Evolutionary conservation across 2,797 vertebrate genomes (phyloP).

Genomic region (Arnoldichthys spilopterus): DNA sequence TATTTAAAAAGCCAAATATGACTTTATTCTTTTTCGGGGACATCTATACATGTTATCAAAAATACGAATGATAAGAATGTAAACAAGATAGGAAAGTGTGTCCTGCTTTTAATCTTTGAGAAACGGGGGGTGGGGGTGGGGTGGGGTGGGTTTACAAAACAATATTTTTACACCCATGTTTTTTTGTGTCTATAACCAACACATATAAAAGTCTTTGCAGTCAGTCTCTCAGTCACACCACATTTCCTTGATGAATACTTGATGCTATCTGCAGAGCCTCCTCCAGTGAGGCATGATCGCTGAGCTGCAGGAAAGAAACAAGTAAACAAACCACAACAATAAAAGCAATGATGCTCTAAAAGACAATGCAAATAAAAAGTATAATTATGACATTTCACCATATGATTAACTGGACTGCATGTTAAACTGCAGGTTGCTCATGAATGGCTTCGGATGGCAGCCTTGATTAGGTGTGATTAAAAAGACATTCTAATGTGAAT

Average conservation of each 20-base stretch:
- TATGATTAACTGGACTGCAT: not conserved
- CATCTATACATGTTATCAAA: constrained; percentile 22
- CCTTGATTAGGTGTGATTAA: constrained; percentile 28
- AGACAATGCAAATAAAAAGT: not conserved
- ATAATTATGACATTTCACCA: not conserved
- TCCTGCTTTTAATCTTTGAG: constrained; percentile 10
- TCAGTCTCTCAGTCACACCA: constrained; percentile 91
- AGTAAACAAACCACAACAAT: not conserved
- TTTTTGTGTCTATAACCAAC: not conserved
- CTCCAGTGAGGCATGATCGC: constrained; percentile 94
- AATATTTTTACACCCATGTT: not conserved
- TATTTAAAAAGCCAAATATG: constrained; percentile 48
- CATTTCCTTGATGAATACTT: constrained; percentile 94
- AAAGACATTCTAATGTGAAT: not conserved
- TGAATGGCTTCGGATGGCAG: not conserved
- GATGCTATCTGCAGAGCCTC: constrained; percentile 98
- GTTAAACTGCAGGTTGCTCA: not conserved
- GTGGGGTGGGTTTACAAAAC: constrained; percentile 28
- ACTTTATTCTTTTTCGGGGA: constrained; percentile 3
- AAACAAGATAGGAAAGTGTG: constrained; percentile 38
- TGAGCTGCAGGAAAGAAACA: constrained; percentile 80
- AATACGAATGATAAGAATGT: constrained; percentile 16
- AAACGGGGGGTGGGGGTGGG: not conserved
- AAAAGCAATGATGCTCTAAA: not conserved
- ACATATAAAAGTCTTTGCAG: constrained; percentile 8